phyloP scores from a whole-genome alignment of 2,797 vertebrate genomes.

The Crypturellus tataupa region DNA sequence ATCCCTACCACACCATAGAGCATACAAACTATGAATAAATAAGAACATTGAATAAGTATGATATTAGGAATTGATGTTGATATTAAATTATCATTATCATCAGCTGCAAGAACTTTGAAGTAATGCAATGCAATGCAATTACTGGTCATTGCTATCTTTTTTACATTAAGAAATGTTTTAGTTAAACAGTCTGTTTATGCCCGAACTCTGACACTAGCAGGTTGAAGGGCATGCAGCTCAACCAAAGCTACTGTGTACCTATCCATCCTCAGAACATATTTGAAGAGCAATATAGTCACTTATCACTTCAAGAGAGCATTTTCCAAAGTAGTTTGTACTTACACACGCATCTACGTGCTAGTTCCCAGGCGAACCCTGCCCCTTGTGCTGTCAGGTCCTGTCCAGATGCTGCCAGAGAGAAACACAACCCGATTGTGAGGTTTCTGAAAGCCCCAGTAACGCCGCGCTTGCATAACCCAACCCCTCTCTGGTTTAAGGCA shows the following conservation, averaged over 20 bases:
- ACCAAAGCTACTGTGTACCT: neutral
- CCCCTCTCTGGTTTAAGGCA: neutral
- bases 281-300: neutral
- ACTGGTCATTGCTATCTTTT: neutral
- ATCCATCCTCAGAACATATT: neutral
- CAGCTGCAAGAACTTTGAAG: neutral
- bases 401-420: neutral
- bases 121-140: neutral
- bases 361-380: too few relatives aligned
- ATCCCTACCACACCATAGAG: neutral
- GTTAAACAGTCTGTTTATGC: neutral
- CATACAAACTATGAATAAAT: neutral
- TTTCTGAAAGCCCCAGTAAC: neutral
- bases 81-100: neutral
- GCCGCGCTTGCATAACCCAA: neutral
- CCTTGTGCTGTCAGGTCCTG: neutral
- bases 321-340: neutral
- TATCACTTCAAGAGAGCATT: neutral
- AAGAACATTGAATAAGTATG: neutral
- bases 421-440: neutral
- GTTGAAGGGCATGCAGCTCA: neutral
- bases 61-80: neutral
- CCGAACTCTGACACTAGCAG: neutral
- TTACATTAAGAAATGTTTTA: neutral
- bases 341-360: neutral